A percentile compares a stretch with the other conserved stretches of the same genome.
phyloP scores from a whole-genome alignment of 2,888 invertebrate genomes.

The Sthenelais limicola region DNA sequence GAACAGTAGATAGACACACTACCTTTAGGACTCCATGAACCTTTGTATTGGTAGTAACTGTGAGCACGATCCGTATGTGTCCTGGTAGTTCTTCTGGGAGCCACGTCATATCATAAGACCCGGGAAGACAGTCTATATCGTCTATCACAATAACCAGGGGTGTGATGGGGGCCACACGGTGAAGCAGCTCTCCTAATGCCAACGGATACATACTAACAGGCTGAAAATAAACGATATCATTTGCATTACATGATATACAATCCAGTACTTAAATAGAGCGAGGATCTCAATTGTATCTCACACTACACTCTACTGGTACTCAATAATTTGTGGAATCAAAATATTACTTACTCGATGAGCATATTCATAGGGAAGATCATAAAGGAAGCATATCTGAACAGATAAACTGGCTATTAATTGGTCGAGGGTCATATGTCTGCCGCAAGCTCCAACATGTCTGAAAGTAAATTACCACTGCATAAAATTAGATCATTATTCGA shows the following conservation, averaged over 20 bases:
- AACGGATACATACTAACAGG: neutral
- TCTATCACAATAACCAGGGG: constrained; percentile 48
- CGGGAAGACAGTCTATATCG: constrained; percentile 45
- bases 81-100: constrained; percentile 81
- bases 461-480: neutral
- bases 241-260: too few species aligned
- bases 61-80: constrained; percentile 83
- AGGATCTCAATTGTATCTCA: neutral
- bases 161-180: constrained; percentile 28
- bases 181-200: constrained; percentile 19
- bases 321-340: neutral
- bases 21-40: constrained; percentile 35
- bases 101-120: constrained; percentile 80
- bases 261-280: neutral
- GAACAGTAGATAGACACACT: neutral
- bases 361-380: constrained; percentile 76
- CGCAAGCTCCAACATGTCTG: constrained; percentile 76
- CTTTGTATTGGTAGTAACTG: constrained; percentile 77
- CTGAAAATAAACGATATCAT: too few species aligned
- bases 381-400: constrained; percentile 79
- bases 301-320: neutral
- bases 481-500: neutral
- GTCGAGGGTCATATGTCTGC: constrained; percentile 80
- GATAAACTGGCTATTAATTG: constrained; percentile 67
- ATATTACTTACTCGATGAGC: constrained; percentile 48